Evolutionary conservation across 2,888 invertebrate genomes (phyloP).

Genomic region (Drosophila ezoana): DNA sequence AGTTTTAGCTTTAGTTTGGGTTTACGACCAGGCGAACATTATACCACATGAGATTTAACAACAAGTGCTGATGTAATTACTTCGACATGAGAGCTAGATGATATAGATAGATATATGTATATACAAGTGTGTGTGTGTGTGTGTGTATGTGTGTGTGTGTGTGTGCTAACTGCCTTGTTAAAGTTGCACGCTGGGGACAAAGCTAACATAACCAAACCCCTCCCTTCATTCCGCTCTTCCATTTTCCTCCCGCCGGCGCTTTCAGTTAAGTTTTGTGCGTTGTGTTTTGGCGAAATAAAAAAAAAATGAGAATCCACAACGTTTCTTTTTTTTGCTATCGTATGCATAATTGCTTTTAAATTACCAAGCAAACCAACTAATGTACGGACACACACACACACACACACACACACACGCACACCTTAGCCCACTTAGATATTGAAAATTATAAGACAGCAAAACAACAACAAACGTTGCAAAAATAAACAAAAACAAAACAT

Average conservation of each 20-base stretch:
- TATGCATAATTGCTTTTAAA: slow-evolving; percentile 72
- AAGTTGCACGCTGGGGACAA: slow-evolving; percentile 53
- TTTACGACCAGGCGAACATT: slow-evolving; percentile 22
- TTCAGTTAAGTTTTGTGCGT: slow-evolving; percentile 8
- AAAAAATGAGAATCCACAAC: no score
- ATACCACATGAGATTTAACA: slow-evolving; percentile 66
- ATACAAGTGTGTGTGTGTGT: not conserved
- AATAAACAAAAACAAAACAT: slow-evolving; percentile 49
- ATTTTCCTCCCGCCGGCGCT: slow-evolving; percentile 5
- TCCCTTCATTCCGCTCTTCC: not conserved
- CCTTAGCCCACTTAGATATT: not conserved
- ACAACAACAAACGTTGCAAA: slow-evolving; percentile 31
- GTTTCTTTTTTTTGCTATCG: slow-evolving; percentile 37
- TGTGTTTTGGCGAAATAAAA: slow-evolving; percentile 14
- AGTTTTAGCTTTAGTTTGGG: not conserved
- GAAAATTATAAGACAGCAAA: not conserved
- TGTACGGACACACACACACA: slow-evolving; percentile 14
- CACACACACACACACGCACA: slow-evolving; percentile 13
- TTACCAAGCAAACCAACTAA: slow-evolving; percentile 40
- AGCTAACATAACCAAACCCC: slow-evolving; percentile 9
- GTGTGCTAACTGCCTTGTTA: slow-evolving; percentile 16
- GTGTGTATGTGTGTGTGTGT: not conserved
- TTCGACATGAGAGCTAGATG: slow-evolving; percentile 42
- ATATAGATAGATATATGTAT: not conserved
- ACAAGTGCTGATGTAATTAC: slow-evolving; percentile 71